These are phyloP conservation scores for Calyptomena viridis DNA, from an alignment of 2,113 vertebrate species.

Conservation along the genomic window DNA sequence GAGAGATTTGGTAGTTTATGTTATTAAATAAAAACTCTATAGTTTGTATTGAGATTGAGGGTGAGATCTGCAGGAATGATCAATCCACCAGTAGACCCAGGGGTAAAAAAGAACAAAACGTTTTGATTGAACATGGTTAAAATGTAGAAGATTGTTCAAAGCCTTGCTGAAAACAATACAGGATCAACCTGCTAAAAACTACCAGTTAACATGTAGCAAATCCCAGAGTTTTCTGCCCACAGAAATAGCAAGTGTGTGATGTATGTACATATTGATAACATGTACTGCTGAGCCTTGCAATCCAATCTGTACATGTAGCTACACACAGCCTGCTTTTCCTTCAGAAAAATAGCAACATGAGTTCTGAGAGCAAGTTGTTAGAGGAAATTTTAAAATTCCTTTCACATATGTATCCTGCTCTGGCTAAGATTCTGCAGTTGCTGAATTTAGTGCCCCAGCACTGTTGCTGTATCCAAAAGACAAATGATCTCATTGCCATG, in stretches of 20 bases:
- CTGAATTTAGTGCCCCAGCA: constrained; percentile 19
- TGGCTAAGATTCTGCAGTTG: constrained; percentile 47
- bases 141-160: not conserved
- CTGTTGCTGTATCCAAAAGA: not conserved
- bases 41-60: not conserved
- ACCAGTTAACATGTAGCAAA: not conserved
- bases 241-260: not conserved
- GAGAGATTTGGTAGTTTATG: not conserved
- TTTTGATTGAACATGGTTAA: not conserved
- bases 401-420: constrained; percentile 9
- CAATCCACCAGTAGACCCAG: not conserved
- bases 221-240: not conserved
- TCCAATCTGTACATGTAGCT: not conserved
- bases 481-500: constrained; percentile 14
- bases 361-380: not conserved
- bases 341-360: not conserved
- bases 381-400: constrained; percentile 42
- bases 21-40: not conserved
- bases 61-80: not conserved
- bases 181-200: not conserved
- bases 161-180: accelerated
- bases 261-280: not conserved
- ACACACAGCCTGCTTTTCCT: not conserved
- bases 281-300: not conserved
- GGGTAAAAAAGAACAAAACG: not conserved